A percentile compares a stretch with the other conserved stretches of the same genome.
Conservation (phyloP, 2,113 vertebrate genomes). For the Ceyx margarethae region DNA sequence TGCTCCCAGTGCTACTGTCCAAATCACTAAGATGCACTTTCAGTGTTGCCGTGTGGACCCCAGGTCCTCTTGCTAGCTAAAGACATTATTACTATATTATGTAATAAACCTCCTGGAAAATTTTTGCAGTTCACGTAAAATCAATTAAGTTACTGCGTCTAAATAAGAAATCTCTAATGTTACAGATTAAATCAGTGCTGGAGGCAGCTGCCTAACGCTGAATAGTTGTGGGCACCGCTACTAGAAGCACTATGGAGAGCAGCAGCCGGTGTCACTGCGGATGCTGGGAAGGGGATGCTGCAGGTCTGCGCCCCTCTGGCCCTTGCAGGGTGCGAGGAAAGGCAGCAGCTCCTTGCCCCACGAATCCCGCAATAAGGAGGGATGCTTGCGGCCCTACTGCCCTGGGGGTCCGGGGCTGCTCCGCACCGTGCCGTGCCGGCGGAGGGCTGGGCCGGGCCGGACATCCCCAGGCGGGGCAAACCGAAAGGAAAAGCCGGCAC, state of each 20-base stretch:
- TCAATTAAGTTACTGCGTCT: not conserved
- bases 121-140: not conserved
- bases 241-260: rapidly evolving
- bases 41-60: not conserved
- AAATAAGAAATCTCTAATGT: not conserved
- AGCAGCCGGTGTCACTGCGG: rapidly evolving
- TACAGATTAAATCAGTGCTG: rapidly evolving
- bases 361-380: rapidly evolving
- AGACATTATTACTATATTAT: not conserved
- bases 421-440: no score
- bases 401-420: not conserved
- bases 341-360: not conserved
- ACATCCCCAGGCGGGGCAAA: not conserved
- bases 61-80: not conserved
- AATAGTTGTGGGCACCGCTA: rapidly evolving
- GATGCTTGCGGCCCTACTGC: not conserved
- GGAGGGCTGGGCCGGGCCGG: rapidly evolving
- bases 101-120: not conserved
- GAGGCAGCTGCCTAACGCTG: rapidly evolving
- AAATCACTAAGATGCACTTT: not conserved
- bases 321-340: not conserved
- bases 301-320: not conserved
- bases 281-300: rapidly evolving
- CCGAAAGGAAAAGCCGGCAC: not conserved
- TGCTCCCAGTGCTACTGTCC: rapidly evolving